Conservation (phyloP, 2,797 vertebrate genomes). For the Margarornis squamiger region DNA sequence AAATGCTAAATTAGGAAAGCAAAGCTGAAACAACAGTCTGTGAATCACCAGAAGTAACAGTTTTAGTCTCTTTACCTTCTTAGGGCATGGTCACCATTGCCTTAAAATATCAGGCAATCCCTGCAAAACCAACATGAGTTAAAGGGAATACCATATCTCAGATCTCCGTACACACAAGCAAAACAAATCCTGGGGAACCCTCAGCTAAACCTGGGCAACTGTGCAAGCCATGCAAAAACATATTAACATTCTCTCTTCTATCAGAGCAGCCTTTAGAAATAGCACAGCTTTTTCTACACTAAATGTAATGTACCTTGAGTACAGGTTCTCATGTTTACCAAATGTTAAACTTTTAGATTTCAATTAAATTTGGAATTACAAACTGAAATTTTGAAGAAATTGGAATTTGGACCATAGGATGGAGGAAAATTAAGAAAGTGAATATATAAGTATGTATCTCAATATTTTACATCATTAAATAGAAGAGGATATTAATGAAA, state of each 20-base stretch:
- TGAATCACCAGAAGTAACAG: not conserved
- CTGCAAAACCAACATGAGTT: not conserved
- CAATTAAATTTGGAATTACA: not conserved
- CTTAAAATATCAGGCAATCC: not conserved
- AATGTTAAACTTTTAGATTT: not conserved
- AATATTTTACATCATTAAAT: not conserved
- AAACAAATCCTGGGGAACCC: not conserved
- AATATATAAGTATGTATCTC: not conserved
- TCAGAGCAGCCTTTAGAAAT: not conserved
- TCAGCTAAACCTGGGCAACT: not conserved
- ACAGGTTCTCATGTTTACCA: not conserved
- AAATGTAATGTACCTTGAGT: accelerated
- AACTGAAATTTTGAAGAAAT: not conserved
- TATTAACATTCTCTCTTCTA: not conserved
- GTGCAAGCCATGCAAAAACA: not conserved
- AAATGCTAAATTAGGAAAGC: not conserved
- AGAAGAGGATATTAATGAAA: not conserved
- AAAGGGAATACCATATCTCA: not conserved
- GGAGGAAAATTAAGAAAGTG: not conserved
- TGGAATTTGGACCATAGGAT: not conserved
- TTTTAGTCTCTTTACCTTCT: not conserved
- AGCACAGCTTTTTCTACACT: not conserved
- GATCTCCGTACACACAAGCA: not conserved
- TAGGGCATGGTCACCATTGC: not conserved
- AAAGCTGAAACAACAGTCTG: not conserved